These are phyloP conservation scores for Gorsachius goisagi DNA, from an alignment of 2,113 vertebrate genomes.

Conservation along the genomic window DNA sequence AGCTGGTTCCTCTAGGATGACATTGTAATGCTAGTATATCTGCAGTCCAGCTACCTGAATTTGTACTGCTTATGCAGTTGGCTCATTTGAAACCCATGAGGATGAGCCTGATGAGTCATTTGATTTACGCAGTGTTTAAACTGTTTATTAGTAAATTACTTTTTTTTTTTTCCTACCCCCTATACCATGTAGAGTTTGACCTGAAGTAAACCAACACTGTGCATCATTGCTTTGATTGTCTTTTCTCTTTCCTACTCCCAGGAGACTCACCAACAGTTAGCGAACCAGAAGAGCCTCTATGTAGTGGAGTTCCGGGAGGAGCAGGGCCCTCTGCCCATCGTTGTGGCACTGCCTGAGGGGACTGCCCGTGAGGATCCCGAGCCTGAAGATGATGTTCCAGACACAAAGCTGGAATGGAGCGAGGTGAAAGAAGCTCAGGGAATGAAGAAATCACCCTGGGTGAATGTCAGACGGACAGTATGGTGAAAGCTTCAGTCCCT, in stretches of 20 bases:
- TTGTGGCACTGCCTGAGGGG: slow-evolving; percentile 82
- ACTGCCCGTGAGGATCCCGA: slow-evolving; percentile 69
- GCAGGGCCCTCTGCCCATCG: slow-evolving; percentile 81
- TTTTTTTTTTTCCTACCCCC: neutral
- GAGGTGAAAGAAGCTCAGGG: slow-evolving; percentile 84
- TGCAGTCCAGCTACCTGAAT: neutral
- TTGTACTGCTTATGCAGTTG: neutral
- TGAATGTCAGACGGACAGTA: slow-evolving; percentile 73
- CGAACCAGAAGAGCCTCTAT: slow-evolving; percentile 84
- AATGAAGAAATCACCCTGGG: slow-evolving; percentile 82
- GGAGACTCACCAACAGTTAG: slow-evolving; percentile 87
- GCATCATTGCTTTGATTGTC: neutral
- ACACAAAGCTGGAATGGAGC: slow-evolving; percentile 84
- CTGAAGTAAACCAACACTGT: neutral
- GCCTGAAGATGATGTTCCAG: slow-evolving; percentile 77
- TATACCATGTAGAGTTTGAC: neutral
- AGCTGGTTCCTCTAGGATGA: neutral
- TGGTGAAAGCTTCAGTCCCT: slow-evolving; percentile 47
- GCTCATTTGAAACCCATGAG: neutral
- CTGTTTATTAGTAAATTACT: neutral
- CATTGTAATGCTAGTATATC: too few relatives aligned
- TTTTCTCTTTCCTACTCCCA: slow-evolving; percentile 16
- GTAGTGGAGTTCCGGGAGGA: slow-evolving; percentile 89
- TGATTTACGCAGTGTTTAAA: neutral
- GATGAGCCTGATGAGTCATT: neutral